Conservation (phyloP, 2,113 vertebrate species). For the Condylura cristata region DNA sequence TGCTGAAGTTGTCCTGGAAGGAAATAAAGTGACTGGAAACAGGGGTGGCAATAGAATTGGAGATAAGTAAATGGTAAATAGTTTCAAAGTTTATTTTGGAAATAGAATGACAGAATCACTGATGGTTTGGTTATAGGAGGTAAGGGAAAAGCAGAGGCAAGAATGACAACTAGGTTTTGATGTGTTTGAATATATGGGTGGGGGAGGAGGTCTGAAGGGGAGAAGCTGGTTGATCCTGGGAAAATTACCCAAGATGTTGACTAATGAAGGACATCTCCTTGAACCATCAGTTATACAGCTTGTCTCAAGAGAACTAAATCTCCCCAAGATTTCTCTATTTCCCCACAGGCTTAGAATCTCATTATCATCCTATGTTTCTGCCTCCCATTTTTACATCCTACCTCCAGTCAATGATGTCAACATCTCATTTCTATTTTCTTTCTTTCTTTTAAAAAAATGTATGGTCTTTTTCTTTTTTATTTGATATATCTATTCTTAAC, state of each 20-base stretch:
- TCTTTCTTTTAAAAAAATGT: slow-evolving; percentile 10
- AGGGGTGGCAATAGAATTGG: neutral
- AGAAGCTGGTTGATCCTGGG: neutral
- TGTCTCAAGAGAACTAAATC: neutral
- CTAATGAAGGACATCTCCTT: neutral
- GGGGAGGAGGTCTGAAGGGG: too few relatives aligned
- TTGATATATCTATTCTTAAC: neutral
- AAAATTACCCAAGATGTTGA: neutral
- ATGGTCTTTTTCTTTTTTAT: neutral
- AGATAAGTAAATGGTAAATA: slow-evolving; percentile 3
- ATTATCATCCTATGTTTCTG: neutral
- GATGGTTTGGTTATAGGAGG: neutral
- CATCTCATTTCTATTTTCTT: neutral
- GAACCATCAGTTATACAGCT: neutral
- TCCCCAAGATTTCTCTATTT: neutral
- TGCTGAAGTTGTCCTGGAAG: neutral
- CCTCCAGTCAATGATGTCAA: neutral
- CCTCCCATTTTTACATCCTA: neutral
- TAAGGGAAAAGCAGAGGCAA: slow-evolving; percentile 6
- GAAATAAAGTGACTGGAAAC: neutral
- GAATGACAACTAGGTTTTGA: neutral
- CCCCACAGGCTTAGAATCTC: neutral
- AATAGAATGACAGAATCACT: neutral
- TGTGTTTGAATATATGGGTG: neutral
- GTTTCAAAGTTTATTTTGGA: slow-evolving; percentile 47